Evolutionary conservation across 1,140 invertebrate genomes (phyloP).

Genomic region (Drosophila ogumai): DNA sequence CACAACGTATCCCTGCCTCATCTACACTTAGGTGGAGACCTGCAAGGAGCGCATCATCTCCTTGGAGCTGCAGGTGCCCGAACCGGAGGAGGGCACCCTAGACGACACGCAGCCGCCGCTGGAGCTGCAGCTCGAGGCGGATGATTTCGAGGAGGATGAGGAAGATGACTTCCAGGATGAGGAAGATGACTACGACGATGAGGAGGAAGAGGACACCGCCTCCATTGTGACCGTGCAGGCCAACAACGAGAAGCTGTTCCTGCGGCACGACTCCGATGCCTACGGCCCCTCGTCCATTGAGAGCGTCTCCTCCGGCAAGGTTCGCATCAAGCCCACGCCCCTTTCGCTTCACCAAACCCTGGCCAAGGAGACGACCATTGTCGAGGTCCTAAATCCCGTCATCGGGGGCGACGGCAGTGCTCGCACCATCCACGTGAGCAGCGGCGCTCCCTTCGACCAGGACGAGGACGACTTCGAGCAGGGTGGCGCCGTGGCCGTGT

Average conservation of each 20-base stretch:
- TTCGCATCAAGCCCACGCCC: conserved; percentile 74
- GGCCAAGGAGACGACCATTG: conserved; percentile 83
- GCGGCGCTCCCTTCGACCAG: conserved; percentile 59
- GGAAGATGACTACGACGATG: conserved; percentile 56
- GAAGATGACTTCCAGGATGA: conserved; percentile 50
- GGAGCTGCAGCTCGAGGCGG: conserved; percentile 54
- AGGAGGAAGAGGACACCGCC: conserved; percentile 80
- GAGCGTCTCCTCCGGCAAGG: conserved; percentile 70
- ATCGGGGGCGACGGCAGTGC: conserved; percentile 79
- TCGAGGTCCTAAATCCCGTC: conserved; percentile 83
- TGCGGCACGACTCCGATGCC: conserved; percentile 70
- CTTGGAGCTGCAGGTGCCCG: conserved; percentile 88
- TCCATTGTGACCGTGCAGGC: conserved; percentile 83
- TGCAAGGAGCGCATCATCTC: conserved; percentile 95
- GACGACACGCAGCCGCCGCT: conserved; percentile 72
- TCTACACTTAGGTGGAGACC: conserved; percentile 91
- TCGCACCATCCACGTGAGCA: conserved; percentile 76
- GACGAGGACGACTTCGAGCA: conserved; percentile 50
- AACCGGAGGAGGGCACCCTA: conserved; percentile 57
- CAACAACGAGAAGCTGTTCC: conserved; percentile 78
- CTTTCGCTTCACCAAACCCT: conserved; percentile 76
- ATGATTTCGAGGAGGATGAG: conserved; percentile 54
- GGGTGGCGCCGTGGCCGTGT: conserved; percentile 48
- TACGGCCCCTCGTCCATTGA: conserved; percentile 81
- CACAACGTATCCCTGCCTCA: conserved; percentile 72